Percentiles rank a stretch among this genome's conserved stretches.
Evolutionary conservation across 2,797 vertebrate genomes (phyloP).

Genomic region (Rhyacichthys aspro): DNA sequence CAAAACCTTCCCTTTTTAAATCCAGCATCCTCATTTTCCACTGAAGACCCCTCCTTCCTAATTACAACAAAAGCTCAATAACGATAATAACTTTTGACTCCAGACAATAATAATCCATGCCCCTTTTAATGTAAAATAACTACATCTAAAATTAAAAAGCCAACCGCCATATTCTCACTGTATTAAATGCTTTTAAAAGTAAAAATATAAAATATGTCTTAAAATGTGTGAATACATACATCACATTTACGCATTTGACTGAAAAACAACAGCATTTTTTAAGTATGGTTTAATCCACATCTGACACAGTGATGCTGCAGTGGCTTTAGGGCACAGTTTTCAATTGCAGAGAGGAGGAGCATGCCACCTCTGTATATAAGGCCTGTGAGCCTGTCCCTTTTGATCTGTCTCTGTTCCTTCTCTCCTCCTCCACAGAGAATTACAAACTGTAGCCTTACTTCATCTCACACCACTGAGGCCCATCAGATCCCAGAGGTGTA

Average conservation of each 20-base stretch:
- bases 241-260: no score
- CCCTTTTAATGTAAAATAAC: no score
- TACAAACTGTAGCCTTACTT: conserved; percentile 61
- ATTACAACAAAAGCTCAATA: conserved; percentile 8
- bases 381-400: conserved; percentile 79
- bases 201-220: no score
- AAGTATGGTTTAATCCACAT: not conserved
- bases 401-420: conserved; percentile 84
- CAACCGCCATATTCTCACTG: no score
- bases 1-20: conserved; percentile 34
- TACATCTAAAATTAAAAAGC: no score
- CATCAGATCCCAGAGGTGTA: conserved; percentile 53
- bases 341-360: conserved; percentile 86
- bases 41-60: conserved; percentile 1
- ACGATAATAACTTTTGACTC: conserved; percentile 7
- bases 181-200: no score
- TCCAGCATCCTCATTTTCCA: conserved; percentile 17
- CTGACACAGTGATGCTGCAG: conserved; percentile 81
- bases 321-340: conserved; percentile 70
- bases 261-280: no score
- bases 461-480: conserved; percentile 67
- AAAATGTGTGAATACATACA: no score
- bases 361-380: conserved; percentile 88
- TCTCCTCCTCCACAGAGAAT: conserved; percentile 77
- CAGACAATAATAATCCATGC: not conserved